Evolutionary conservation across 2,113 vertebrate species (phyloP).

Genomic region (Vulpes ferrilata): DNA sequence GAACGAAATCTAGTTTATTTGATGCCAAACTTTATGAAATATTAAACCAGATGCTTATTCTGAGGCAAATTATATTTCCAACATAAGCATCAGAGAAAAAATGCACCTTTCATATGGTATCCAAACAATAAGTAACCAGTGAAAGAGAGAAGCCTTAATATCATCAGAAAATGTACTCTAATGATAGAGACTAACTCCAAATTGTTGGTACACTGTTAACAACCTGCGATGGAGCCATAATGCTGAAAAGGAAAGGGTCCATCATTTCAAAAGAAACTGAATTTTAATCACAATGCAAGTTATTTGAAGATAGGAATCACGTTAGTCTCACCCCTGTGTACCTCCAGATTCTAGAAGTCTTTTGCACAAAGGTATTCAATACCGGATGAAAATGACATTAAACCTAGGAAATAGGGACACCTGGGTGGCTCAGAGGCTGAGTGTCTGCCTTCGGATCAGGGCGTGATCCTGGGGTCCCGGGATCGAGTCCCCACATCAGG

Average conservation of each 20-base stretch:
- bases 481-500: too few species aligned
- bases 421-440: too few species aligned
- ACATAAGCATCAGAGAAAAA: slow-evolving; percentile 36
- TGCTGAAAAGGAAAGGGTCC: background rate
- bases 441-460: too few species aligned
- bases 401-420: background rate
- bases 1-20: background rate
- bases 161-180: background rate
- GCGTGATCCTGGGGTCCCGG: too few species aligned
- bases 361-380: slow-evolving; percentile 30
- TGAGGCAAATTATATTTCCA: slow-evolving; percentile 30
- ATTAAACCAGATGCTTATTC: slow-evolving; percentile 18
- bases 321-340: background rate
- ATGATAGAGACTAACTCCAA: background rate
- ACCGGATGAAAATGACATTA: background rate
- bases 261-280: slow-evolving; percentile 49
- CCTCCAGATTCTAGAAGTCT: background rate
- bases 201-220: background rate
- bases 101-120: background rate
- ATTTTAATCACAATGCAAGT: slow-evolving; percentile 40
- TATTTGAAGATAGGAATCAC: background rate
- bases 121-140: background rate
- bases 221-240: background rate
- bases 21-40: slow-evolving; percentile 7
- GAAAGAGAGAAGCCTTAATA: background rate